Percentiles rank a stretch among this genome's conserved stretches.
Conservation (phyloP, 2,888 invertebrate species). For the Didymodactylos carnosus region DNA sequence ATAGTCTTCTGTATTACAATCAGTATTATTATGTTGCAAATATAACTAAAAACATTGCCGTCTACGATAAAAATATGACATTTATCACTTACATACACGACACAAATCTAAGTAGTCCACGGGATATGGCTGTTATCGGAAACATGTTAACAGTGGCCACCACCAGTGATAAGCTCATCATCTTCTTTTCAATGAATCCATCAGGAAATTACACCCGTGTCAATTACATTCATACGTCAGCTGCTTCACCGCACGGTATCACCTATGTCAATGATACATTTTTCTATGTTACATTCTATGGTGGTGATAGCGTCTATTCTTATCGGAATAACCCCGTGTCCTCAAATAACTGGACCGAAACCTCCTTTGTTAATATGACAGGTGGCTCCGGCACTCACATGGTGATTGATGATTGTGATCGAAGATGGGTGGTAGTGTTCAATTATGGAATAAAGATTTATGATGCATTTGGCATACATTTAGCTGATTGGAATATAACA, state of each 20-base stretch:
- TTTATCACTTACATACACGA: too few species aligned
- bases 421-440: background rate
- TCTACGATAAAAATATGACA: too few species aligned
- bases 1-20: too few species aligned
- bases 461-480: background rate
- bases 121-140: too few species aligned
- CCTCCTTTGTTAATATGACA: background rate
- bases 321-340: background rate
- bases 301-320: background rate
- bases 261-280: background rate
- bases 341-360: background rate
- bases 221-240: too few species aligned
- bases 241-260: background rate
- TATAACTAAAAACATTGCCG: too few species aligned
- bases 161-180: too few species aligned
- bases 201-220: too few species aligned
- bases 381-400: background rate
- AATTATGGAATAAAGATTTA: background rate
- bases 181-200: too few species aligned
- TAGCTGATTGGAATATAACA: background rate
- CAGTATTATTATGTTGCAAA: too few species aligned
- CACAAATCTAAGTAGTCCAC: too few species aligned
- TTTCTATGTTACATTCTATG: background rate
- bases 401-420: background rate
- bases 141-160: too few species aligned